phyloP scores from a whole-genome alignment of 2,797 vertebrate species.

The Peromyscus aztecus region DNA sequence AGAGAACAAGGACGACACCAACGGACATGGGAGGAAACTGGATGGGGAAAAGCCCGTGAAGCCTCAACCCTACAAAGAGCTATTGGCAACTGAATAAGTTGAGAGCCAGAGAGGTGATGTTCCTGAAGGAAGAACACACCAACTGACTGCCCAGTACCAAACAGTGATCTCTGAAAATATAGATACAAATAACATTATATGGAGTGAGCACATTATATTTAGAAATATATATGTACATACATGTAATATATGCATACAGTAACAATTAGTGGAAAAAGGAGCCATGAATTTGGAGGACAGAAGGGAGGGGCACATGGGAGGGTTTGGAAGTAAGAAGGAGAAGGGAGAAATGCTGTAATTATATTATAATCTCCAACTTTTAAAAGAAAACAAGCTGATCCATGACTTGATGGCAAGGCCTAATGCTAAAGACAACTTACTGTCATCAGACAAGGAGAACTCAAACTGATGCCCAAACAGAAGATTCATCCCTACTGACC shows the following conservation, averaged over 20 bases:
- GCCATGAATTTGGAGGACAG: background rate
- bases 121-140: background rate
- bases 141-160: background rate
- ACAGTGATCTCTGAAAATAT: background rate
- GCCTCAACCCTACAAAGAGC: background rate
- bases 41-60: background rate
- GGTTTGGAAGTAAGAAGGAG: background rate
- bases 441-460: background rate
- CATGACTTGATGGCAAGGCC: background rate
- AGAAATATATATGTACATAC: background rate
- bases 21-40: background rate
- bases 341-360: background rate
- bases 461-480: background rate
- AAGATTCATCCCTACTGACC: background rate
- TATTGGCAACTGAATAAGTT: background rate
- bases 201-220: background rate
- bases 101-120: background rate
- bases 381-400: background rate
- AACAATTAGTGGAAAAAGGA: background rate
- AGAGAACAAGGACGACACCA: background rate
- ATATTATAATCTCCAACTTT: background rate
- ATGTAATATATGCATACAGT: background rate
- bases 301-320: background rate
- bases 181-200: background rate
- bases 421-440: background rate